Conservation (phyloP, 2,888 invertebrate genomes). For the Pantelozetes paolii region DNA sequence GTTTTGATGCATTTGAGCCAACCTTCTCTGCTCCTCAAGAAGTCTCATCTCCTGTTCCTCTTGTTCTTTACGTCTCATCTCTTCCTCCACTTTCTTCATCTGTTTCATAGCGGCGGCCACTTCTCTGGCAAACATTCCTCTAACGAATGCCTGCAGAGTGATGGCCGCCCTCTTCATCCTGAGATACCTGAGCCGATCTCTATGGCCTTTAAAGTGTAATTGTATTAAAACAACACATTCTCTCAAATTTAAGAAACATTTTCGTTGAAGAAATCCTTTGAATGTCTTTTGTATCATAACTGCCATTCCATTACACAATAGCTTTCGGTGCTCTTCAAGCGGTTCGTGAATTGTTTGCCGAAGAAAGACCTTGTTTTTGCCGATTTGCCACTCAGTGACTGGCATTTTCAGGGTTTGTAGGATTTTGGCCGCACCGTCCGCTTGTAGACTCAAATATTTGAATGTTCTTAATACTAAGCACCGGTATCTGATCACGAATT, state of each 20-base stretch:
- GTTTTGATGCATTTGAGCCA: conserved; percentile 48
- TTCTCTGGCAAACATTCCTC: conserved; percentile 77
- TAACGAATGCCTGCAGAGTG: conserved; percentile 72
- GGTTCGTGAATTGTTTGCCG: conserved; percentile 75
- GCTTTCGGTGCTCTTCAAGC: conserved; percentile 71
- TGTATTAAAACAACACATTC: conserved; percentile 70
- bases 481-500: conserved; percentile 71
- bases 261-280: conserved; percentile 63
- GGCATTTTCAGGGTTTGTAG: conserved; percentile 65
- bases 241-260: conserved; percentile 65
- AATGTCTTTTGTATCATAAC: conserved; percentile 70
- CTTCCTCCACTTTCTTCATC: conserved; percentile 58
- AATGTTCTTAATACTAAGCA: conserved; percentile 56
- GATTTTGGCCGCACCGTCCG: conserved; percentile 51
- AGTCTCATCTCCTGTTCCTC: conserved; percentile 58
- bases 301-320: conserved; percentile 66
- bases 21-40: conserved; percentile 66
- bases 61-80: conserved; percentile 47
- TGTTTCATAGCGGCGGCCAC: conserved; percentile 76
- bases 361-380: conserved; percentile 76
- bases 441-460: conserved; percentile 7
- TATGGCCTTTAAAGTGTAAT: conserved; percentile 80
- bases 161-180: conserved; percentile 74
- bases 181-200: conserved; percentile 72
- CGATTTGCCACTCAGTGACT: conserved; percentile 77